Evolutionary conservation across 2,797 vertebrate genomes (phyloP).

Genomic region (Tenualosa ilisha): DNA sequence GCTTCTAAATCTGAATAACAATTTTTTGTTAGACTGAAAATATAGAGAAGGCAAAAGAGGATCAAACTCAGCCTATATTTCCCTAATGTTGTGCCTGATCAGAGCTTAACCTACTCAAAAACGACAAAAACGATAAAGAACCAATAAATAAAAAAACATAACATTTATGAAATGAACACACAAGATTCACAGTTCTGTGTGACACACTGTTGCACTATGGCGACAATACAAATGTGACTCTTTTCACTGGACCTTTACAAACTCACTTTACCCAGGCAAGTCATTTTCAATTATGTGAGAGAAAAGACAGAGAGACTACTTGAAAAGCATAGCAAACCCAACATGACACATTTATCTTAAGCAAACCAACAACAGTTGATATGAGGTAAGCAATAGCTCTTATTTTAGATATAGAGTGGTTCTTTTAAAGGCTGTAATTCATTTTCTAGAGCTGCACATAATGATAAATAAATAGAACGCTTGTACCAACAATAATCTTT

Average conservation of each 20-base stretch:
- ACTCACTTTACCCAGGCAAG: background rate
- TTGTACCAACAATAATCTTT: conserved; percentile 40
- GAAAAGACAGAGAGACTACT: background rate
- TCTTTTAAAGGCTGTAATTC: background rate
- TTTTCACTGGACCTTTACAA: background rate
- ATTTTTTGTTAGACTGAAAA: background rate
- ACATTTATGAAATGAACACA: background rate
- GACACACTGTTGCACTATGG: background rate
- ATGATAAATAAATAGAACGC: conserved; percentile 33
- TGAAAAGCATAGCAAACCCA: background rate
- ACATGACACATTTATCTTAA: background rate
- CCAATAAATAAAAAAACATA: too few relatives aligned
- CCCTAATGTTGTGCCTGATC: conserved; percentile 82
- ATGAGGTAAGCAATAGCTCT: background rate
- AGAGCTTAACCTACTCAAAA: conserved; percentile 44
- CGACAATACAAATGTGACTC: background rate
- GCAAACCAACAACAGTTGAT: background rate
- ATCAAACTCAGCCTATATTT: conserved; percentile 52
- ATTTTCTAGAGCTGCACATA: conserved; percentile 26
- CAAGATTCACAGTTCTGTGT: background rate
- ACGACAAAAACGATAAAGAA: too few relatives aligned
- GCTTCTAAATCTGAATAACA: background rate
- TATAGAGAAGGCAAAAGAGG: background rate
- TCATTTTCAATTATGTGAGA: background rate
- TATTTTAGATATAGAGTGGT: background rate